Percentiles rank a stretch among this genome's conserved stretches.
Evolutionary conservation across 2,888 invertebrate species (phyloP).

Genomic region (Drosophila prolongata): DNA sequence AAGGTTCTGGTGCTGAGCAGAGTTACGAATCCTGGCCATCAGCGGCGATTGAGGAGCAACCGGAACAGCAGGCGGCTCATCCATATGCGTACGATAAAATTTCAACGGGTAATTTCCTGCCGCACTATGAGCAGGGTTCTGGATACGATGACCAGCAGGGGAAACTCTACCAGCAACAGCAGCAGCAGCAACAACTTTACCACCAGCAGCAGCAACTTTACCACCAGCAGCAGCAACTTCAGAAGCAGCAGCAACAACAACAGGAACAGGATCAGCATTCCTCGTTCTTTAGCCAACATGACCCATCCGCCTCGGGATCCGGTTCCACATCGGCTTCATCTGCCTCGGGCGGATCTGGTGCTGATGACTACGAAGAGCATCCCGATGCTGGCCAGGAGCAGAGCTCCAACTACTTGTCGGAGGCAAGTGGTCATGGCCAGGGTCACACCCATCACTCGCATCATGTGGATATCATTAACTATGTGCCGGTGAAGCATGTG

Average conservation of each 20-base stretch:
- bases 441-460: constrained; percentile 46
- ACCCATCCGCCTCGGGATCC: constrained; percentile 15
- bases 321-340: constrained; percentile 23
- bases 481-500: constrained; percentile 88
- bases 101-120: constrained; percentile 81
- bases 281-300: constrained; percentile 47
- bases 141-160: constrained; percentile 65
- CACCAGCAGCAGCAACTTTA: constrained; percentile 57
- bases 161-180: constrained; percentile 23
- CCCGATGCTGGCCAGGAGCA: constrained; percentile 63
- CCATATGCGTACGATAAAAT: constrained; percentile 79
- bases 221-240: constrained; percentile 42
- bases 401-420: constrained; percentile 67
- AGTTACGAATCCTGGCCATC: constrained; percentile 47
- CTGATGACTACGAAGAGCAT: constrained; percentile 64
- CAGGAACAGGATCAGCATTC: constrained; percentile 37
- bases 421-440: constrained; percentile 50
- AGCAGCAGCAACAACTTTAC: constrained; percentile 34
- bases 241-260: constrained; percentile 46
- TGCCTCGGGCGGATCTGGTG: constrained; percentile 38
- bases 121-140: constrained; percentile 76
- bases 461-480: constrained; percentile 86
- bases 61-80: constrained; percentile 38
- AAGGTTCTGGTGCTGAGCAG: constrained; percentile 49
- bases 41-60: constrained; percentile 28